These are phyloP conservation scores for Tuta absoluta DNA, from an alignment of 2,888 invertebrate species.

Conservation along the genomic window DNA sequence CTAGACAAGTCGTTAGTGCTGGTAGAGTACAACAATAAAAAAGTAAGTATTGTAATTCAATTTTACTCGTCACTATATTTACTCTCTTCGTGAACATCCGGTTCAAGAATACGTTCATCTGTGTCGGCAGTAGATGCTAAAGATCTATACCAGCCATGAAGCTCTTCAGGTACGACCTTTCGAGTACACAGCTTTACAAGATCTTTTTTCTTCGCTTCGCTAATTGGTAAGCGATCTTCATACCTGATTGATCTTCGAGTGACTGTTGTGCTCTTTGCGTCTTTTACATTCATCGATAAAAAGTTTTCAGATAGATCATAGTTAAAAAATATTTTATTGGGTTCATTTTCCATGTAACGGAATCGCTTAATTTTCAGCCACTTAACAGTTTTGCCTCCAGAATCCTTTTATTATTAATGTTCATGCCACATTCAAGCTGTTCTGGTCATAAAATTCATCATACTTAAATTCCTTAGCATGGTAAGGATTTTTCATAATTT, in stretches of 20 bases:
- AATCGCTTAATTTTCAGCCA: slow-evolving; percentile 31
- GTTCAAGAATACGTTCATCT: slow-evolving; percentile 4
- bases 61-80: slow-evolving; percentile 6
- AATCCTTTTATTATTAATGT: slow-evolving; percentile 20
- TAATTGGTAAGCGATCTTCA: slow-evolving; percentile 4
- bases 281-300: neutral
- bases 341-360: slow-evolving; percentile 1
- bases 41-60: neutral
- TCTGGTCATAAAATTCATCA: slow-evolving; percentile 28
- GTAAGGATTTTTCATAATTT: slow-evolving; percentile 24
- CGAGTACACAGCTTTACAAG: slow-evolving; percentile 10
- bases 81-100: neutral
- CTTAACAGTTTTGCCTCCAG: slow-evolving; percentile 23
- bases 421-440: slow-evolving; percentile 12
- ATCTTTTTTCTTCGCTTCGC: slow-evolving; percentile 10
- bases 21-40: too few species aligned
- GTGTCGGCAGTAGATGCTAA: neutral
- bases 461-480: slow-evolving; percentile 28
- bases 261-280: slow-evolving; percentile 4
- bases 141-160: slow-evolving; percentile 11
- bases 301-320: neutral
- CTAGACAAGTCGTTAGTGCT: neutral
- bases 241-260: neutral
- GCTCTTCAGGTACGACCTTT: neutral
- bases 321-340: slow-evolving; percentile 8